phyloP scores from a whole-genome alignment of 92 coral and sea anemone genomes.

The Paramuricea clavata region DNA sequence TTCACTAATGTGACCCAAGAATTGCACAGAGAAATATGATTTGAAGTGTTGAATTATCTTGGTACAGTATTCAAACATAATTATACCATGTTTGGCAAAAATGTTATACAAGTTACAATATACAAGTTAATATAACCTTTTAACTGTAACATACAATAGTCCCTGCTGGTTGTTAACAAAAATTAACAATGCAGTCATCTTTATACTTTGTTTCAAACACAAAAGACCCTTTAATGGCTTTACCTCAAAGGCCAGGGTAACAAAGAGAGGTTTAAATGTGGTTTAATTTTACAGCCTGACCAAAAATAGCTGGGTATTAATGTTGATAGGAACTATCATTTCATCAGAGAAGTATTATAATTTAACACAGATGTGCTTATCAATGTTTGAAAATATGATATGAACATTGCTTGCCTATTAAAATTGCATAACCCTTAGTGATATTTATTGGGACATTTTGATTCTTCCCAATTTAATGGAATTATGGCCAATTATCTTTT shows the following conservation, averaged over 20 bases:
- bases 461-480: too few relatives aligned
- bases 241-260: neutral
- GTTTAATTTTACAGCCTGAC: neutral
- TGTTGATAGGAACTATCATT: constrained; percentile 12
- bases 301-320: constrained; percentile 30
- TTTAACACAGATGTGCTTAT: constrained; percentile 22
- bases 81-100: neutral
- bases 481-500: too few relatives aligned
- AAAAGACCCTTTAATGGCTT: neutral
- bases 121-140: constrained; percentile 2
- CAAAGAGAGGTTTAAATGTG: neutral
- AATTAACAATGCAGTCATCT: constrained; percentile 20
- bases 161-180: constrained; percentile 4
- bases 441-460: neutral
- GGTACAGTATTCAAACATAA: neutral
- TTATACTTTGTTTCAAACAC: neutral
- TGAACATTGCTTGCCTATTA: neutral
- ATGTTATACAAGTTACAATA: neutral
- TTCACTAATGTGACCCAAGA: neutral
- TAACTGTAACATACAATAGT: constrained; percentile 7
- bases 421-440: neutral
- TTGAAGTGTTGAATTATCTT: neutral
- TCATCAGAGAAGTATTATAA: constrained; percentile 10
- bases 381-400: neutral
- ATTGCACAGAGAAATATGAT: neutral